phyloP scores from a whole-genome alignment of 2,113 vertebrate species.

The Toxotes jaculatrix region DNA sequence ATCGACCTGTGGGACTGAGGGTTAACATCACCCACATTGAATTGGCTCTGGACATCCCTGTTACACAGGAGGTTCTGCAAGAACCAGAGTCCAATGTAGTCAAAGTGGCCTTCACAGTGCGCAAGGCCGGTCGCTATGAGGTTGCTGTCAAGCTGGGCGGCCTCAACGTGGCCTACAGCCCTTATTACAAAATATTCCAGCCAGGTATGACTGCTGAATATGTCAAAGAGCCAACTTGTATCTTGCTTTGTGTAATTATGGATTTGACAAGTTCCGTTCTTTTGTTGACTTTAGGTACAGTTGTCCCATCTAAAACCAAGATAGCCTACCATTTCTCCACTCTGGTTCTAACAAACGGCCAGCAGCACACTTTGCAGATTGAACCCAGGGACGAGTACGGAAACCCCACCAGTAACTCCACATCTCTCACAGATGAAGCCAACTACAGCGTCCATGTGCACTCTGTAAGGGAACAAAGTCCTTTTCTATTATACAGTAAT shows the following conservation, averaged over 20 bases:
- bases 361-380: slow-evolving; percentile 95
- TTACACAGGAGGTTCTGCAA: slow-evolving; percentile 96
- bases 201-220: slow-evolving; percentile 86
- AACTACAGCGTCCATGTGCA: slow-evolving; percentile 89
- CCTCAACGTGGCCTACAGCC: slow-evolving; percentile 96
- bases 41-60: slow-evolving; percentile 95
- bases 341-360: slow-evolving; percentile 92
- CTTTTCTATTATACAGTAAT: neutral
- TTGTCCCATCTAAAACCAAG: slow-evolving; percentile 98
- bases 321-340: slow-evolving; percentile 98
- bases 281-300: slow-evolving; percentile 87
- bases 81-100: slow-evolving; percentile 94
- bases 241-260: neutral
- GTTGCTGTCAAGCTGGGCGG: slow-evolving; percentile 95
- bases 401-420: slow-evolving; percentile 95
- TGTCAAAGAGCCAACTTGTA: neutral
- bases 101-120: slow-evolving; percentile 97
- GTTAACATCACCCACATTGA: slow-evolving; percentile 97
- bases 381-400: slow-evolving; percentile 97
- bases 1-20: slow-evolving; percentile 92
- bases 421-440: slow-evolving; percentile 91
- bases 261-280: neutral
- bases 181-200: slow-evolving; percentile 98
- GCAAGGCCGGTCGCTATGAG: slow-evolving; percentile 96
- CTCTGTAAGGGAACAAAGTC: slow-evolving; percentile 75